Base-by-base conservation (phyloP, 2,888 invertebrate species). In the Ophion ventricosus region DNA sequence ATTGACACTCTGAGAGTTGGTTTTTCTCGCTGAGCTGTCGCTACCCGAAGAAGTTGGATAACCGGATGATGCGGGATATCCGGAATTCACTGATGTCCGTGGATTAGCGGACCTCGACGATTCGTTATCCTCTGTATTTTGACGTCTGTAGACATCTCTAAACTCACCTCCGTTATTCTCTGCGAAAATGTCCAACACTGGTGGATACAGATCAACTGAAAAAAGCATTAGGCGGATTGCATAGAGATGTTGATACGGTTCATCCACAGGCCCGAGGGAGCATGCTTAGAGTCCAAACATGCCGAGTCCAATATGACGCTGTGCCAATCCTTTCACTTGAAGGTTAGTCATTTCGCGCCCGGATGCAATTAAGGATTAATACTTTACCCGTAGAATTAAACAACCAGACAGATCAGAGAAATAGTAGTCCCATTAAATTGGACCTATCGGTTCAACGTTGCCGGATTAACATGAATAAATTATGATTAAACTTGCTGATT, bases 151-250 rank as follows among this genome's bases (percentile, higher is more conserved):
- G 29, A 88, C 56, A 61, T 87, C 88, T 78, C 81, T 89, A 69
- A 82, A 78, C 59, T 89, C 90, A 7, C 85, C 90, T 23, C 88
- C 89, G 77, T 89, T 86, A 85, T 88, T 84, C 23, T 92, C 93
- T 93, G 92, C 85, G 89, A 92, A 92, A 90, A 93, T 89, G 89
- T 90, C 90, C 87, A 86, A 86, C 61, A 78, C 86, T 84, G 83
- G 74, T 79, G 82, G 80, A 73, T 69, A 80, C 43, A 67, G 78
- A 79, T 84, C 82, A 80, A 82, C 84, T 85, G 84, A 85, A 85
- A 85, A 78, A 80, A 85, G 82, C 66, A 80, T 59, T 76, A 76
- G 59, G 69, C 56, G n/a, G 40, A 23, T 76, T 80, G 79, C 84
- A 82, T 80, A 72, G 70, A 84, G 20, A 59, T 25, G 23, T 49